phyloP scores from a whole-genome alignment of 92 coral and sea anemone genomes.

The Ricordea florida region DNA sequence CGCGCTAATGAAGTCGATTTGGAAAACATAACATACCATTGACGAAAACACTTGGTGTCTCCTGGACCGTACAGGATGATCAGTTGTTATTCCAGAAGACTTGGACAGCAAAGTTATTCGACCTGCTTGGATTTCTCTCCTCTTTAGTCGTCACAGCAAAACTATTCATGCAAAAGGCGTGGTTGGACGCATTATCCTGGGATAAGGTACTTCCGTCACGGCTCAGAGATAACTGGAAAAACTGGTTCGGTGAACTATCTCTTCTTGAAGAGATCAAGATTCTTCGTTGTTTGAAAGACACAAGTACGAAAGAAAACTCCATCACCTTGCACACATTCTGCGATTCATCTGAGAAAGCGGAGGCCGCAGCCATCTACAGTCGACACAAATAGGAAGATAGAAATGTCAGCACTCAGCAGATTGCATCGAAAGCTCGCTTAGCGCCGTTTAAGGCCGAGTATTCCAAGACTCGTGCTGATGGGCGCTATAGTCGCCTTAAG shows the following conservation, averaged over 20 bases:
- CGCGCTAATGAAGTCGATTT: conserved; percentile 11
- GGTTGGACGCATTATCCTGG: conserved; percentile 42
- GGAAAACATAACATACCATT: background rate
- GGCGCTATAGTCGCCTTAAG: too few relatives aligned
- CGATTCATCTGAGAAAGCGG: conserved; percentile 46
- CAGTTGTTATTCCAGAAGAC: conserved; percentile 28
- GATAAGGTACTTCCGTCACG: conserved; percentile 16
- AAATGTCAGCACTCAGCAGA: background rate
- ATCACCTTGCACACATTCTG: conserved; percentile 38
- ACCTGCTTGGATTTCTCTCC: conserved; percentile 42
- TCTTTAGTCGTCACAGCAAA: conserved; percentile 33
- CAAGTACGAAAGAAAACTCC: background rate
- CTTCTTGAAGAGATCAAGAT: conserved; percentile 39
- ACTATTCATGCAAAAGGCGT: conserved; percentile 42
- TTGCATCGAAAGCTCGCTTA: conserved; percentile 36
- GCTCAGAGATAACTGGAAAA: conserved; percentile 25
- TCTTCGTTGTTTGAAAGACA: conserved; percentile 33
- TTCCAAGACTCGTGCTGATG: conserved; percentile 43
- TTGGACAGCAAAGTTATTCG: conserved; percentile 33
- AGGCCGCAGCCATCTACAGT: conserved; percentile 43
- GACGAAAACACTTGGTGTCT: background rate
- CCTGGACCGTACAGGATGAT: background rate
- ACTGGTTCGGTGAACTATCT: conserved; percentile 35
- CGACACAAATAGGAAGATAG: conserved; percentile 27
- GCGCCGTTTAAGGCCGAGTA: conserved; percentile 34